Percentiles rank a stretch among this genome's conserved stretches.
phyloP scores from a whole-genome alignment of 2,888 invertebrate genomes.

The Eupeodes luniger region DNA sequence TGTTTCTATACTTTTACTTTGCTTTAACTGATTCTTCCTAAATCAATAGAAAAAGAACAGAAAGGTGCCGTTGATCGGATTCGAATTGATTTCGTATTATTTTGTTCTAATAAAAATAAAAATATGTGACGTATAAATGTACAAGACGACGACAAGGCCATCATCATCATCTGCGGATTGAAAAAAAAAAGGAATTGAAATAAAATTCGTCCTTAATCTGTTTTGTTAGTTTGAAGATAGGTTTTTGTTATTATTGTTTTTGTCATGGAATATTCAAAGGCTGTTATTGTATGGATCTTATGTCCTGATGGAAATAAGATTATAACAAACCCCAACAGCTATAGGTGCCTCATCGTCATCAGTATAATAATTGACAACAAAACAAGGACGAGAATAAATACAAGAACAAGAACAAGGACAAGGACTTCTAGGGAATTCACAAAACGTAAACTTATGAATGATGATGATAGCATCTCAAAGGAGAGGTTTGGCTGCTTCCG shows the following conservation, averaged over 20 bases:
- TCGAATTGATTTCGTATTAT: conserved; percentile 44
- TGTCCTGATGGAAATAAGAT: not conserved
- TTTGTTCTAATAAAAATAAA: not conserved
- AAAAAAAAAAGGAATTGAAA: not conserved
- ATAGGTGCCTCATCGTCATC: no score
- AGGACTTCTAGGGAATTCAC: conserved; percentile 18
- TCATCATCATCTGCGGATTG: not conserved
- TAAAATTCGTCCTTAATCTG: conserved; percentile 10
- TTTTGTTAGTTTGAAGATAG: conserved; percentile 8
- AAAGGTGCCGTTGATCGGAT: conserved; percentile 41
- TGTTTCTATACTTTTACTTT: not conserved
- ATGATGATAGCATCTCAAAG: conserved; percentile 64
- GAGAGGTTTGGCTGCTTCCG: conserved; percentile 16
- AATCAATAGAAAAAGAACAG: conserved; percentile 14
- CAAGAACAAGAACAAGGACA: conserved; percentile 1
- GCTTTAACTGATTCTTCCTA: conserved; percentile 20
- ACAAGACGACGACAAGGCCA: not conserved
- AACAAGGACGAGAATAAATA: not conserved
- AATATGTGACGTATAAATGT: not conserved
- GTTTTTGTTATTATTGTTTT: not conserved
- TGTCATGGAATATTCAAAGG: conserved; percentile 45
- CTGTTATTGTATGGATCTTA: not conserved
- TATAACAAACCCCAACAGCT: not conserved
- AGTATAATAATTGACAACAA: not conserved
- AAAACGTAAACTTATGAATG: conserved; percentile 61